These are phyloP conservation scores for Trichogramma pretiosum DNA, from an alignment of 1,140 invertebrate species.

Conservation along the genomic window DNA sequence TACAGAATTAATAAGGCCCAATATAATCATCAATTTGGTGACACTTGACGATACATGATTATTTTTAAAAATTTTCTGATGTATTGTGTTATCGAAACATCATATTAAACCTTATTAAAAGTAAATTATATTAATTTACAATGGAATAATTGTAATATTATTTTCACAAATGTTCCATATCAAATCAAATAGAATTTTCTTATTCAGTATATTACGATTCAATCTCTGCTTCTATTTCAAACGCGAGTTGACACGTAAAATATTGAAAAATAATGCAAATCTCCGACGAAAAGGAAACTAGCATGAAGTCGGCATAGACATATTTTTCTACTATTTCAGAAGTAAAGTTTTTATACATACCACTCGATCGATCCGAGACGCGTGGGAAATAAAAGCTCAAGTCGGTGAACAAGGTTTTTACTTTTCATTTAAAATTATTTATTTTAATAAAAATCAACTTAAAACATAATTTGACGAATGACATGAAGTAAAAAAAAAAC, in stretches of 20 bases:
- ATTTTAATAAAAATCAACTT: slow-evolving; percentile 2
- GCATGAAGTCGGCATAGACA: slow-evolving; percentile 33
- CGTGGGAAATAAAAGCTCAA: slow-evolving; percentile 47
- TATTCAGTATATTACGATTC: too few relatives aligned
- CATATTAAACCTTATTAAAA: too few relatives aligned
- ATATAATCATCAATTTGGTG: too few relatives aligned
- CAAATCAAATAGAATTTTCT: too few relatives aligned
- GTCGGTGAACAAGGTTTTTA: slow-evolving; percentile 42
- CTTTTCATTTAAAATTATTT: slow-evolving; percentile 20
- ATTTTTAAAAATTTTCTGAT: too few relatives aligned
- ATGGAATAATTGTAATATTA: background rate
- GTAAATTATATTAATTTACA: background rate
- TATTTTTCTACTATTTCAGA: slow-evolving; percentile 27
- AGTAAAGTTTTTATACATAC: slow-evolving; percentile 41
- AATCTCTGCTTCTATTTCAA: slow-evolving; percentile 13
- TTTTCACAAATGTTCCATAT: slow-evolving; percentile 4
- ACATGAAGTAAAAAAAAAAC: slow-evolving; percentile 10
- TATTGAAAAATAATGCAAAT: background rate
- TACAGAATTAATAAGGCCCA: too few relatives aligned
- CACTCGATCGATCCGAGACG: slow-evolving; percentile 47
- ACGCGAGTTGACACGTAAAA: background rate
- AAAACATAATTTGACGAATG: slow-evolving; percentile 8
- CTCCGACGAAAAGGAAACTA: slow-evolving; percentile 18
- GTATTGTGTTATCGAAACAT: too few relatives aligned
- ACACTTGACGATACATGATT: too few relatives aligned